These are phyloP conservation scores for Papilio glaucus DNA, from an alignment of 1,140 invertebrate species.

Conservation along the genomic window DNA sequence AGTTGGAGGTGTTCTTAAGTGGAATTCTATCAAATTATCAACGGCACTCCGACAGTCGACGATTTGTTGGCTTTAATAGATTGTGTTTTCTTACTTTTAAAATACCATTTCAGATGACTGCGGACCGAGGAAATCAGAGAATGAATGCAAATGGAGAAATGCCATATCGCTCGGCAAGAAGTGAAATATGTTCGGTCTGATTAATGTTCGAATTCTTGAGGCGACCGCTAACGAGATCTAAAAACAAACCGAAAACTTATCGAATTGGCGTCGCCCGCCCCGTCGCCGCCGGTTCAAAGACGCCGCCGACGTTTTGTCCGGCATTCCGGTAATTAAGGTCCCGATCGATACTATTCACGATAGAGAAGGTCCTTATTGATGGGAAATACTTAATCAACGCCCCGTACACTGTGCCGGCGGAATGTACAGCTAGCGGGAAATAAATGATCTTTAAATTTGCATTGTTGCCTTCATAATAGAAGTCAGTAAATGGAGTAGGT, in stretches of 20 bases:
- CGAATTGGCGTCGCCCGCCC: constrained; percentile 57
- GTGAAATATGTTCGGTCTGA: constrained; percentile 68
- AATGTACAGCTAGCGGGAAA: constrained; percentile 47
- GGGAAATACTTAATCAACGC: constrained; percentile 72
- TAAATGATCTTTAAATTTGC: constrained; percentile 38
- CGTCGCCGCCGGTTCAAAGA: constrained; percentile 56
- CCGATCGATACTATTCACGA: constrained; percentile 64
- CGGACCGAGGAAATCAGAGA: constrained; percentile 48
- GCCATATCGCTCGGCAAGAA: constrained; percentile 63
- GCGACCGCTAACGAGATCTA: constrained; percentile 67
- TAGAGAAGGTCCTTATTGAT: constrained; percentile 68
- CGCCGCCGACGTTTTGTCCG: constrained; percentile 61
- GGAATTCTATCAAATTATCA: constrained; percentile 28
- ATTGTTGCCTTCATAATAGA: constrained; percentile 24
- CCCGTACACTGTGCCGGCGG: constrained; percentile 43
- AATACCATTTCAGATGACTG: constrained; percentile 55
- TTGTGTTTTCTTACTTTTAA: constrained; percentile 68
- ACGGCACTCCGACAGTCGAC: constrained; percentile 2
- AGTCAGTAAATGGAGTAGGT: neutral
- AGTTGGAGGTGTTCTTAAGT: too few species aligned
- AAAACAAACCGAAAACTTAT: constrained; percentile 69
- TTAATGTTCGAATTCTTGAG: constrained; percentile 68
- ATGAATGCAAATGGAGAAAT: constrained; percentile 71
- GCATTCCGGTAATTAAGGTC: constrained; percentile 70
- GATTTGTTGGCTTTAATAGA: constrained; percentile 40